Evolutionary conservation across 2,797 vertebrate species (phyloP).

Genomic region (Peromyscus melanophrys): DNA sequence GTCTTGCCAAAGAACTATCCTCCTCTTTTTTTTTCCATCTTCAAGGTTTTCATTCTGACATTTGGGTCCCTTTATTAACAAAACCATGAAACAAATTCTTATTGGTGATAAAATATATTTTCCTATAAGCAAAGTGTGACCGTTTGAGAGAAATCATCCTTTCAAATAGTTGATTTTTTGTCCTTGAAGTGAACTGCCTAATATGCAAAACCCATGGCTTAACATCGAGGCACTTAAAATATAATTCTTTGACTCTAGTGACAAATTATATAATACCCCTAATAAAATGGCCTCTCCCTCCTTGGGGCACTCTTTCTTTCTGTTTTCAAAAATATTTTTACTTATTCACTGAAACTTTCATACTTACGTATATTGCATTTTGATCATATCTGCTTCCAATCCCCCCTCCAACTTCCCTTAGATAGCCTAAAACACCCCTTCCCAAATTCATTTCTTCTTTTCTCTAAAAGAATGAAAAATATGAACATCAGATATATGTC

Average conservation of each 20-base stretch:
- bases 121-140: slow-evolving; percentile 45
- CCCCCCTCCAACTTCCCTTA: no score
- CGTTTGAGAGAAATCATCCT: not conserved
- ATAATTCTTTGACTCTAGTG: not conserved
- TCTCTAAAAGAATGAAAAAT: slow-evolving; percentile 6
- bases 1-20: slow-evolving; percentile 86
- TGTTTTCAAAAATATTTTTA: not conserved
- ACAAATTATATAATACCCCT: not conserved
- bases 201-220: not conserved
- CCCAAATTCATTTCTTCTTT: not conserved
- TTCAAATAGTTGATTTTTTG: slow-evolving; percentile 57
- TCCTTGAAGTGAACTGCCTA: not conserved
- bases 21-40: slow-evolving; percentile 68
- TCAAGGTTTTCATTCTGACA: slow-evolving; percentile 63
- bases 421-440: not conserved
- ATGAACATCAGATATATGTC: not conserved
- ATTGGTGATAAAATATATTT: slow-evolving; percentile 79
- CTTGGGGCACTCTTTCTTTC: slow-evolving; percentile 12
- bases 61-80: slow-evolving; percentile 59
- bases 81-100: slow-evolving; percentile 67
- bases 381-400: not conserved
- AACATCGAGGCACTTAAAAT: not conserved
- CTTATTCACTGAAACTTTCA: not conserved
- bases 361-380: not conserved
- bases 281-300: slow-evolving; percentile 31